Conservation (phyloP, 2,797 vertebrate genomes). For the Sciurus vulgaris region DNA sequence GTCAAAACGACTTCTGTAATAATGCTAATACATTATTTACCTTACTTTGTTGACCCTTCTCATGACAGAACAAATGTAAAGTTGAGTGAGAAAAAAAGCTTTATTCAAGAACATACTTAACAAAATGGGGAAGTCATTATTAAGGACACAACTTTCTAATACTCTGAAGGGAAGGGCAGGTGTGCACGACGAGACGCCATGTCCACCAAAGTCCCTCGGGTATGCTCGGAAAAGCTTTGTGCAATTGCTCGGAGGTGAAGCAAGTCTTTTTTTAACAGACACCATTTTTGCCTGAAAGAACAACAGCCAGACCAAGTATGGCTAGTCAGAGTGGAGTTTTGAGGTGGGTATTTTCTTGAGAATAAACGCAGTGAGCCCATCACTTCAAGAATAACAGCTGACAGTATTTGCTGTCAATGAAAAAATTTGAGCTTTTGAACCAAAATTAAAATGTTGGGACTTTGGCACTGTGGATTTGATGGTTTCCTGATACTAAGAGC, state of each 20-base stretch:
- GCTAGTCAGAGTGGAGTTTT: background rate
- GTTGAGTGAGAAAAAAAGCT: background rate
- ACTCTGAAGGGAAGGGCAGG: background rate
- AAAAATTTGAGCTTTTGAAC: slow-evolving; percentile 30
- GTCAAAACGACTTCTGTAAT: background rate
- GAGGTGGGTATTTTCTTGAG: slow-evolving; percentile 33
- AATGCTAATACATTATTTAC: background rate
- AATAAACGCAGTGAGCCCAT: background rate
- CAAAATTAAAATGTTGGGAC: slow-evolving; percentile 16
- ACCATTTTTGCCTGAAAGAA: background rate
- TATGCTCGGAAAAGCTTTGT: background rate
- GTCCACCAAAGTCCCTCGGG: background rate
- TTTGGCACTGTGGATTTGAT: background rate
- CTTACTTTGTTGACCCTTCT: background rate
- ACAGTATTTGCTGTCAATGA: background rate
- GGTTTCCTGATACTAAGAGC: background rate
- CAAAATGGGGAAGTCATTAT: background rate
- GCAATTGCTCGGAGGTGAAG: background rate
- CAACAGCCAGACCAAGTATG: background rate
- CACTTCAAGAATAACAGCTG: background rate
- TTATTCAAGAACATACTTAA: background rate
- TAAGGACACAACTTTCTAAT: background rate
- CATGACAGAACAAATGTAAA: background rate
- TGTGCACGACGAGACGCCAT: background rate
- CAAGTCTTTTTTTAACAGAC: background rate